Conservation (phyloP, 2,113 vertebrate species). For the Xyliphius kryptos region DNA sequence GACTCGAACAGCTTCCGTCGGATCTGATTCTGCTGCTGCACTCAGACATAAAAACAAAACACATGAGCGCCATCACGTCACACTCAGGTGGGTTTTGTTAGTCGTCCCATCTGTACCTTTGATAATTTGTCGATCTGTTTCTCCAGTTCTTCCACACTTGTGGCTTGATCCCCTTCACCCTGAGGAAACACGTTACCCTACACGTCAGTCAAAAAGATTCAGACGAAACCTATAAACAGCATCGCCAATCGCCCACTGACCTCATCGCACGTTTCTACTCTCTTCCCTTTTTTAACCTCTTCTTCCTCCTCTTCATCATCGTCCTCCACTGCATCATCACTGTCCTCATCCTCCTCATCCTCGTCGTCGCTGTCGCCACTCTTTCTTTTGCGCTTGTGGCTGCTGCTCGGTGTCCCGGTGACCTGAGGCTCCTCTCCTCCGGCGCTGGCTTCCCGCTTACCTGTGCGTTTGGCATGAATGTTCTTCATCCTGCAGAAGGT, state of each 20-base stretch:
- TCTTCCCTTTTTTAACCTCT: slow-evolving; percentile 89
- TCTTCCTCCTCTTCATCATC: slow-evolving; percentile 96
- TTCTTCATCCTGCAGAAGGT: slow-evolving; percentile 72
- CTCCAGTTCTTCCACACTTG: slow-evolving; percentile 92
- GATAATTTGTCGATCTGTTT: slow-evolving; percentile 96
- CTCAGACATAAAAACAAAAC: too few relatives aligned
- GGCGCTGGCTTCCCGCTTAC: slow-evolving; percentile 71
- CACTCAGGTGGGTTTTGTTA: too few relatives aligned
- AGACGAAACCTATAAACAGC: too few relatives aligned
- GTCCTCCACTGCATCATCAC: slow-evolving; percentile 78
- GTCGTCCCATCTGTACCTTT: slow-evolving; percentile 70
- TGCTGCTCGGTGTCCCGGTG: slow-evolving; percentile 70
- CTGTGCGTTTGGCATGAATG: slow-evolving; percentile 92
- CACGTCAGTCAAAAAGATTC: neutral
- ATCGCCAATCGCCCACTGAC: slow-evolving; percentile 40
- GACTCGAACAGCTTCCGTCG: slow-evolving; percentile 89
- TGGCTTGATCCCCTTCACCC: slow-evolving; percentile 92
- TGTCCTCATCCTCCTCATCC: slow-evolving; percentile 87
- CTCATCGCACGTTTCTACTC: slow-evolving; percentile 86
- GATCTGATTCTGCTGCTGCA: slow-evolving; percentile 88
- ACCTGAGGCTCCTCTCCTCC: slow-evolving; percentile 79
- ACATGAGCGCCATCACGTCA: too few relatives aligned
- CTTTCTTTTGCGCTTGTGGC: slow-evolving; percentile 83
- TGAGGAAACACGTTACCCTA: slow-evolving; percentile 39
- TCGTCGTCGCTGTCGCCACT: slow-evolving; percentile 83